Conservation (phyloP, 2,113 vertebrate genomes). For the Pomatostomus ruficeps region DNA sequence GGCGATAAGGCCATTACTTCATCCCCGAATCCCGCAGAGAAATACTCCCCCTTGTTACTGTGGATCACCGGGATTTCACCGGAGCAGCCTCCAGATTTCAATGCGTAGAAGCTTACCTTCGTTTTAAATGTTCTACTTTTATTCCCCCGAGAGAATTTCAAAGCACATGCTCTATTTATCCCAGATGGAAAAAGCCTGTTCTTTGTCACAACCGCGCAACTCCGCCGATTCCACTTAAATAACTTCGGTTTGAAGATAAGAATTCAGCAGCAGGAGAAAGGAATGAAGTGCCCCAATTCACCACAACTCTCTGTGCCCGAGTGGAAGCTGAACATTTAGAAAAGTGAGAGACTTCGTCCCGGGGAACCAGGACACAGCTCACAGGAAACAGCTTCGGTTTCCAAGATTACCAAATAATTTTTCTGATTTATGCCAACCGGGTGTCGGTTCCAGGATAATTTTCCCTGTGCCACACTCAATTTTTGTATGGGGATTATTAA, state of each 20-base stretch:
- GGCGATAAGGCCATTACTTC: not conserved
- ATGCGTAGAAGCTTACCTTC: not conserved
- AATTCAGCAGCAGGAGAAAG: not conserved
- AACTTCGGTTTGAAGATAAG: not conserved
- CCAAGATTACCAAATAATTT: not conserved
- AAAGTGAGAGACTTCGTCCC: not conserved
- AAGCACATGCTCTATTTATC: not conserved
- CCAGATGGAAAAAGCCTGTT: constrained; percentile 14
- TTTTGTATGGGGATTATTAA: not conserved
- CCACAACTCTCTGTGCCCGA: not conserved
- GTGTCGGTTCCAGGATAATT: not conserved
- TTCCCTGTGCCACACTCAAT: not conserved
- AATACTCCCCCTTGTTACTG: not conserved
- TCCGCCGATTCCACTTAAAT: not conserved
- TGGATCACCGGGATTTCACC: not conserved
- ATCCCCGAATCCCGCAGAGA: not conserved
- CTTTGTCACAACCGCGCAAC: not conserved
- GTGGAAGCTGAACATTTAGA: not conserved
- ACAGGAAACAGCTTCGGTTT: not conserved
- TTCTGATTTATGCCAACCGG: not conserved
- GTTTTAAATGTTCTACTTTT: not conserved
- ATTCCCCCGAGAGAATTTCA: not conserved
- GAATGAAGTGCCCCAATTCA: not conserved
- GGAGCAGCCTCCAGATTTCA: not conserved
- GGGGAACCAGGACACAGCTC: not conserved